Evolutionary conservation across 2,888 invertebrate species (phyloP), one percentile per base, ranked within the genome.

Genomic region (Oscheius sp.): DNA sequence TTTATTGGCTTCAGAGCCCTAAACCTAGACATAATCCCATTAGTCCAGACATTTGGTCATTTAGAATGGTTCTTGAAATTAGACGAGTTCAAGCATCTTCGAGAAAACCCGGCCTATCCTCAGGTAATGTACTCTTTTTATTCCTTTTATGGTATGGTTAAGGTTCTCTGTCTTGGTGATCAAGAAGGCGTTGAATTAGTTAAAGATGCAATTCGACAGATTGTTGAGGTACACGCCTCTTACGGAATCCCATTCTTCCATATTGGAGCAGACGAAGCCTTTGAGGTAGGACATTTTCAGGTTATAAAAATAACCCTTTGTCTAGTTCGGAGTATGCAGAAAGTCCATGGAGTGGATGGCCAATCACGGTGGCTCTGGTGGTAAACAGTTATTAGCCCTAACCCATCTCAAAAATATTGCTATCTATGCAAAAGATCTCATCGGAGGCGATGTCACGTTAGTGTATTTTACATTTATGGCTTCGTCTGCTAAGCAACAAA

Each of bases 21-120:
- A 9, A 90, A 23, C 90, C 90, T 95, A 0, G 91, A 92, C 76
- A 92, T 93, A 0, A 93, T 94, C 82, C 94, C 94, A 0, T 89
- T 95, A 66, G 90, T 95, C n/a, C 94, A 94, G 90, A 93, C 94
- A 0, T 94, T 94, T 88, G 94, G 94, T 0, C 94, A 95, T 88
- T 90, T 95, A 90, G 94, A 94, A 89, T 93, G 93, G 89, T 91
- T 93, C 0, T 89, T 95, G 61, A 95, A 95, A 87, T 90, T 93
- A 27, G 89, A 92, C 41, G 90, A 92, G 71, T 93, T 92, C 86
- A 90, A 91, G 72, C 91, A 92, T 71, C 90, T 93, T 66, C 90
- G 94, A 78, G 94, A 94, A 89, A 90, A 92, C 0, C 88, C 89
- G 0, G 88, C 89, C 25, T 92, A 92, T 85, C 90, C 91, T 91